Percentiles rank a stretch among this genome's conserved stretches.
These are phyloP conservation scores for Athrips mouffetella DNA, from an alignment of 2,888 invertebrate genomes.

Conservation along the genomic window DNA sequence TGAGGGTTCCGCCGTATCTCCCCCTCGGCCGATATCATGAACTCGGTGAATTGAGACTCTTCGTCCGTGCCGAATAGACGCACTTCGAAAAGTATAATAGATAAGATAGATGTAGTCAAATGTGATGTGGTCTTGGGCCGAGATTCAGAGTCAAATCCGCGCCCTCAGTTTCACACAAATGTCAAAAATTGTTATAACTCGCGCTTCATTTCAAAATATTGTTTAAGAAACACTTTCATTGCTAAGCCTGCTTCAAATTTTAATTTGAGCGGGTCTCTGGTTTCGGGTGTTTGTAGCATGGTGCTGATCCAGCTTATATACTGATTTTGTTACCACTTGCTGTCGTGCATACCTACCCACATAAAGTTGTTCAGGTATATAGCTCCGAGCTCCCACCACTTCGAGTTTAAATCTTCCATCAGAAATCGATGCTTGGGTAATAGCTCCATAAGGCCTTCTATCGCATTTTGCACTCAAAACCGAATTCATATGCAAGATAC, in stretches of 20 bases:
- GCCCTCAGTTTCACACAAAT: no score
- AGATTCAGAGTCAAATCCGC: no score
- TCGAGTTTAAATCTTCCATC: slow-evolving; percentile 57
- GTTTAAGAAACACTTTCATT: no score
- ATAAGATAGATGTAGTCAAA: no score
- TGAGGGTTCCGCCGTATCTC: slow-evolving; percentile 53
- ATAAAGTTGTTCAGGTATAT: slow-evolving; percentile 65
- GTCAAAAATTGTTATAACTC: no score
- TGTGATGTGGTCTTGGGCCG: background rate
- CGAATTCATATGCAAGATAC: background rate
- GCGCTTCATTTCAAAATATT: no score
- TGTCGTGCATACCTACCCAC: slow-evolving; percentile 37
- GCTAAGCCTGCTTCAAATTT: no score
- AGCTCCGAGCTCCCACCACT: slow-evolving; percentile 46
- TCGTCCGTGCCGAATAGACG: slow-evolving; percentile 54
- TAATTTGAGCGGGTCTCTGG: no score
- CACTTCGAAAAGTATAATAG: slow-evolving; percentile 38
- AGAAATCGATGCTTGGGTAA: slow-evolving; percentile 48
- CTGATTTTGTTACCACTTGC: background rate
- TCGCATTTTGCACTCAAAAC: slow-evolving; percentile 53
- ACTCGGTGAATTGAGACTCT: slow-evolving; percentile 52
- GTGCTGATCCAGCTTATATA: no score
- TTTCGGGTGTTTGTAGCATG: no score
- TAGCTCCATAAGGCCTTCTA: slow-evolving; percentile 58
- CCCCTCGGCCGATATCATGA: slow-evolving; percentile 68